Percentiles rank a stretch among this genome's conserved stretches.
phyloP scores from a whole-genome alignment of 2,888 invertebrate species.

The Platycheirus rosarum region DNA sequence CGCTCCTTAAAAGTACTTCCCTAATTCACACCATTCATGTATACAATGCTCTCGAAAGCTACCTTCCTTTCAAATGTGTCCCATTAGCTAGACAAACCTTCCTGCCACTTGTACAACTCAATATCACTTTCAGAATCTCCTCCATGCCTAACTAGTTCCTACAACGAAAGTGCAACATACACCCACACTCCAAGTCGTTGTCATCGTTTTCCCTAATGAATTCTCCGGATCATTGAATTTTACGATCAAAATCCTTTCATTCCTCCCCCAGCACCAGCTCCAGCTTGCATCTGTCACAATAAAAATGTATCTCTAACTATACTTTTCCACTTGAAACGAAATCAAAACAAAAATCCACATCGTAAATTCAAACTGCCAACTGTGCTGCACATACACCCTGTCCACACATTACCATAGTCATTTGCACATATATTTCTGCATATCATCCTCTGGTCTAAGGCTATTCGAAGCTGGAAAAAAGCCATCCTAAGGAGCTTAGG shows the following conservation, averaged over 20 bases:
- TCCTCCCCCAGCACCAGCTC: not conserved
- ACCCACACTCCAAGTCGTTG: conserved; percentile 16
- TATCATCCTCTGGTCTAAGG: not conserved
- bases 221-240: conserved; percentile 72
- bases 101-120: conserved; percentile 66
- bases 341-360: conserved; percentile 69
- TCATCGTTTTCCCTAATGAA: conserved; percentile 58
- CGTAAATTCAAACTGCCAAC: conserved; percentile 62
- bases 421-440: conserved; percentile 50
- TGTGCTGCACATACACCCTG: not conserved
- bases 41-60: conserved; percentile 2
- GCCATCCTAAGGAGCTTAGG: conserved; percentile 37
- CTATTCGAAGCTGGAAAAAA: conserved; percentile 1
- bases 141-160: conserved; percentile 34
- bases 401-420: conserved; percentile 55
- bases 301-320: conserved; percentile 20
- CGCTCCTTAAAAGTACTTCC: conserved; percentile 27
- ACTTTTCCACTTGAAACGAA: conserved; percentile 65
- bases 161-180: conserved; percentile 50
- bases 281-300: conserved; percentile 2
- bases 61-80: conserved; percentile 32
- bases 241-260: conserved; percentile 49
- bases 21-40: conserved; percentile 55
- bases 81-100: conserved; percentile 63
- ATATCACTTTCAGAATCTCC: conserved; percentile 68